Evolutionary conservation across 2,888 invertebrate genomes (phyloP).

Genomic region (Phalera bucephala): DNA sequence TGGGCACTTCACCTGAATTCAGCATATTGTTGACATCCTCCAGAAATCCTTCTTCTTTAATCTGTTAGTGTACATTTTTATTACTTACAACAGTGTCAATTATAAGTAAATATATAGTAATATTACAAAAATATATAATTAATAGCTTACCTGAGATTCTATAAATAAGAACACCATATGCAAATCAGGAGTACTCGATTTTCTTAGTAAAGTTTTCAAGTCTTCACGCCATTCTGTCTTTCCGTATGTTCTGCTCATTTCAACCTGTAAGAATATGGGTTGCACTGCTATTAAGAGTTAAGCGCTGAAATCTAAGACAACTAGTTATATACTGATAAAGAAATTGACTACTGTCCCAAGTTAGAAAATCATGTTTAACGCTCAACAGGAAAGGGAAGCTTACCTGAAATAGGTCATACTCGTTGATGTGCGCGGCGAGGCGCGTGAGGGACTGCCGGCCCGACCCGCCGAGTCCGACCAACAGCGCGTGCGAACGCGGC

Average conservation of each 20-base stretch:
- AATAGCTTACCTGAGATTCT: constrained; percentile 88
- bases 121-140: neutral
- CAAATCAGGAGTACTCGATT: constrained; percentile 91
- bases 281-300: too few relatives aligned
- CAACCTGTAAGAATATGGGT: constrained; percentile 92
- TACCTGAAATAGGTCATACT: constrained; percentile 92
- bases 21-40: constrained; percentile 96
- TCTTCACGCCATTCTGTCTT: constrained; percentile 95
- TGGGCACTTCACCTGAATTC: constrained; percentile 97
- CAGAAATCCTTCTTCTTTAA: constrained; percentile 95
- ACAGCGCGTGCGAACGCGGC: constrained; percentile 93
- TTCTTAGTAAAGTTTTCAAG: constrained; percentile 90
- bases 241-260: constrained; percentile 94
- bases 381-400: too few relatives aligned
- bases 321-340: too few relatives aligned
- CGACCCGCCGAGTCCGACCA: constrained; percentile 96
- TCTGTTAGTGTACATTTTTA: constrained; percentile 77
- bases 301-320: too few relatives aligned
- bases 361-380: too few relatives aligned
- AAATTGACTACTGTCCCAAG: too few relatives aligned
- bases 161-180: constrained; percentile 95
- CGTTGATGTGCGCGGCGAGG: constrained; percentile 95
- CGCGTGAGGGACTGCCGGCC: constrained; percentile 96
- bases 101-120: neutral
- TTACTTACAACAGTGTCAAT: neutral